phyloP scores from a whole-genome alignment of 2,113 vertebrate genomes.

The Neotragus moschatus region DNA sequence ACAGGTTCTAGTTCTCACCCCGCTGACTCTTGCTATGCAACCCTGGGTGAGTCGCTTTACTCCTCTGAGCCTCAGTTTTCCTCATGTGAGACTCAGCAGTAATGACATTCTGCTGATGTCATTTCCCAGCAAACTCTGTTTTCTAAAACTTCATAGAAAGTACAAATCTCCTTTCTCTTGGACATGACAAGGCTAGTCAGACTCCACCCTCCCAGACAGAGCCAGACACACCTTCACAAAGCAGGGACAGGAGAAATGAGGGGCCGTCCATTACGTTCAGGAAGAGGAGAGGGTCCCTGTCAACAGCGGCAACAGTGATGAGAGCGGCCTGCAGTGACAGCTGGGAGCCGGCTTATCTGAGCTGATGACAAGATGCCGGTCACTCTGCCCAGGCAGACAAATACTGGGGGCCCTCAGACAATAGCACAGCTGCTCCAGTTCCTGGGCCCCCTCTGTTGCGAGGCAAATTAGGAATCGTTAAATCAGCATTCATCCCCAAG shows the following conservation, averaged over 20 bases:
- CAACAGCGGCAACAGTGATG: neutral
- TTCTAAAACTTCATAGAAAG: neutral
- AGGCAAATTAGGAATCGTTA: neutral
- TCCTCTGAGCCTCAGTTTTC: neutral
- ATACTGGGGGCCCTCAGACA: neutral
- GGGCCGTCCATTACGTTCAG: neutral
- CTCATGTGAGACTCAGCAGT: neutral
- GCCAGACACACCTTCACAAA: too few relatives aligned
- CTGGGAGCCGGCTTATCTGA: constrained; percentile 31
- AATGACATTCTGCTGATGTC: neutral
- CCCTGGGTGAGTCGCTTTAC: accelerated
- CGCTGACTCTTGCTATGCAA: too few relatives aligned
- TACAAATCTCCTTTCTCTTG: neutral
- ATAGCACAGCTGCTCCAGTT: constrained; percentile 10
- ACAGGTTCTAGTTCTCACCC: neutral
- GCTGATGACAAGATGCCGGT: neutral
- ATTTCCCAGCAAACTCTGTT: neutral
- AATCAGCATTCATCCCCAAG: constrained; percentile 43
- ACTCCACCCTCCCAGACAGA: neutral
- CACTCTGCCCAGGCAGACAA: neutral
- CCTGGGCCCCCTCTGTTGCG: neutral
- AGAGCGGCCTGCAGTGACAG: neutral
- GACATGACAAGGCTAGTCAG: accelerated
- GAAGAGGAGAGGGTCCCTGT: neutral
- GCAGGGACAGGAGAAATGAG: accelerated